Evolutionary conservation across 1,140 invertebrate genomes (phyloP).

Genomic region (Venturia canescens): DNA sequence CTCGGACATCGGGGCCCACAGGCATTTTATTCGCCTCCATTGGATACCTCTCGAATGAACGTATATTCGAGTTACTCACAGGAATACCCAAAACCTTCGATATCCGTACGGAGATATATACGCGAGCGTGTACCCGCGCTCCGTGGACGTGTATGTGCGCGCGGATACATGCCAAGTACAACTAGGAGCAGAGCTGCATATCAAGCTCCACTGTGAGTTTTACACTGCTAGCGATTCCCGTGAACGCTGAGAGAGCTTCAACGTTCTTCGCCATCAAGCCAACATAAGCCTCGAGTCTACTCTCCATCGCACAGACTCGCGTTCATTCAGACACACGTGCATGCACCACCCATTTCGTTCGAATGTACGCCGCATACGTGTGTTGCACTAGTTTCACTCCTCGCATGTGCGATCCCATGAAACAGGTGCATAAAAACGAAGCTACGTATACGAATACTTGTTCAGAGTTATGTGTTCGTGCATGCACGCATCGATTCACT

Average conservation of each 20-base stretch:
- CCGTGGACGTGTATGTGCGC: background rate
- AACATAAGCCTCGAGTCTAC: conserved; percentile 23
- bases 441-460: conserved; percentile 19
- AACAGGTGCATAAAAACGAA: background rate
- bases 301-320: background rate
- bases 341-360: background rate
- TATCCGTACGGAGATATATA: background rate
- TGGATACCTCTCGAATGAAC: background rate
- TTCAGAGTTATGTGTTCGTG: too few species aligned
- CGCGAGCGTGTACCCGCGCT: background rate
- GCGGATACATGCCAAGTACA: background rate
- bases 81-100: conserved; percentile 20
- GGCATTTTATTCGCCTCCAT: background rate
- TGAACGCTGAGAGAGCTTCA: conserved; percentile 21
- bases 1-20: conserved; percentile 6
- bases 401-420: background rate
- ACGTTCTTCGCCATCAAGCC: conserved; percentile 26
- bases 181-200: conserved; percentile 24
- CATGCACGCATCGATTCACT: too few species aligned
- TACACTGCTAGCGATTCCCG: conserved; percentile 1
- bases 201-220: background rate
- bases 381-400: background rate
- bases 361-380: background rate
- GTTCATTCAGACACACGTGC: background rate
- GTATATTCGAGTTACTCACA: background rate